A percentile compares a stretch with the other conserved stretches of the same genome.
Evolutionary conservation across 2,888 invertebrate genomes (phyloP).

Genomic region (Tricholauxania praeusta): DNA sequence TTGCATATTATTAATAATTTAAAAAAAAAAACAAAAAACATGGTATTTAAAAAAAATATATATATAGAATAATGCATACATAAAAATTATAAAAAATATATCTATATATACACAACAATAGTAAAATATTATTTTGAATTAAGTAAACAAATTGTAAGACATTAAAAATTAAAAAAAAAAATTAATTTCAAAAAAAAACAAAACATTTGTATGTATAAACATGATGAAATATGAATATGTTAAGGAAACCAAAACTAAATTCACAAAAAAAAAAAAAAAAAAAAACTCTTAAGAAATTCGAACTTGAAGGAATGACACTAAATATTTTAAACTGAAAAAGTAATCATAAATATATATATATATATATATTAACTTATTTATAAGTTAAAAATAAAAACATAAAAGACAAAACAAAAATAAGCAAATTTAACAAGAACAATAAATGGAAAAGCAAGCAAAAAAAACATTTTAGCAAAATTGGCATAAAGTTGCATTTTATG

Average conservation of each 20-base stretch:
- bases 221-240: conserved; percentile 26
- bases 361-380: conserved; percentile 47
- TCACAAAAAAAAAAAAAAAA: conserved; percentile 2
- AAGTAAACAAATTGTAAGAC: conserved; percentile 39
- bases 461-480: conserved; percentile 36
- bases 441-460: conserved; percentile 15
- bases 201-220: conserved; percentile 20
- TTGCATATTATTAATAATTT: conserved; percentile 4
- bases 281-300: background rate
- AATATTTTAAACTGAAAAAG: conserved; percentile 2
- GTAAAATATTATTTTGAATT: conserved; percentile 57
- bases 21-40: conserved; percentile 1
- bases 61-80: conserved; percentile 32
- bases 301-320: too few species aligned
- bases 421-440: conserved; percentile 14
- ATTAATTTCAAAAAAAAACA: conserved; percentile 13
- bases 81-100: conserved; percentile 25
- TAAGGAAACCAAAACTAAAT: conserved; percentile 39
- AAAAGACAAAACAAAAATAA: conserved; percentile 35
- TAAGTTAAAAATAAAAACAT: conserved; percentile 48
- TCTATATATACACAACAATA: conserved; percentile 53
- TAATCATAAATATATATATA: conserved; percentile 8
- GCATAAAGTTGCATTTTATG: conserved; percentile 25
- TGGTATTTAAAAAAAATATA: conserved; percentile 34
- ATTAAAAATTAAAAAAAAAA: conserved; percentile 9